Conservation (phyloP, 2,888 invertebrate genomes). For the Eulithis testata region DNA sequence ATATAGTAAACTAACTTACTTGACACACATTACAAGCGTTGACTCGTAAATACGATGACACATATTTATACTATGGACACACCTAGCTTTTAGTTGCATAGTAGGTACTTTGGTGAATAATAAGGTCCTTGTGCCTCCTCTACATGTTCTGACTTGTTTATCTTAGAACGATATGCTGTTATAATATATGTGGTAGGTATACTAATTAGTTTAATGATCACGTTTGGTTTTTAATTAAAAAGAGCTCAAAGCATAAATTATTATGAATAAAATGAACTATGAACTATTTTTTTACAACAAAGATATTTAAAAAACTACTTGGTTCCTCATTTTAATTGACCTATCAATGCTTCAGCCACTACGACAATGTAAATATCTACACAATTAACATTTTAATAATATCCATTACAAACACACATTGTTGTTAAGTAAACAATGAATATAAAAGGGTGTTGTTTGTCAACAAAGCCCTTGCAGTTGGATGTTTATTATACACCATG, state of each 20-base stretch:
- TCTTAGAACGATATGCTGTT: conserved; percentile 9
- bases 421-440: conserved; percentile 71
- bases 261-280: too few species aligned
- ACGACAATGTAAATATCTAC: conserved; percentile 59
- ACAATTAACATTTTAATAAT: conserved; percentile 68
- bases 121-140: conserved; percentile 4
- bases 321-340: conserved; percentile 21
- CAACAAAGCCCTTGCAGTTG: conserved; percentile 66
- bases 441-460: conserved; percentile 71
- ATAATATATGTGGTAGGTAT: neutral
- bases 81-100: conserved; percentile 8
- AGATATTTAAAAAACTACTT: too few species aligned
- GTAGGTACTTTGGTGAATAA: conserved; percentile 5
- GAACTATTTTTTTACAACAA: too few species aligned
- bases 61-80: neutral
- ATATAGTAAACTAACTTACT: too few species aligned
- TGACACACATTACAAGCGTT: conserved; percentile 6
- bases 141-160: conserved; percentile 24
- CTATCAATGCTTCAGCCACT: conserved; percentile 31
- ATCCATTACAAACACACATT: conserved; percentile 64
- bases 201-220: too few species aligned
- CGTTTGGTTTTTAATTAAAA: too few species aligned
- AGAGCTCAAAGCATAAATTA: too few species aligned
- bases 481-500: conserved; percentile 48
- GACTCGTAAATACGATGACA: too few species aligned